A percentile compares a stretch with the other conserved stretches of the same genome.
phyloP scores from a whole-genome alignment of 23 tunicate genomes.

The Ciona savignyi region DNA sequence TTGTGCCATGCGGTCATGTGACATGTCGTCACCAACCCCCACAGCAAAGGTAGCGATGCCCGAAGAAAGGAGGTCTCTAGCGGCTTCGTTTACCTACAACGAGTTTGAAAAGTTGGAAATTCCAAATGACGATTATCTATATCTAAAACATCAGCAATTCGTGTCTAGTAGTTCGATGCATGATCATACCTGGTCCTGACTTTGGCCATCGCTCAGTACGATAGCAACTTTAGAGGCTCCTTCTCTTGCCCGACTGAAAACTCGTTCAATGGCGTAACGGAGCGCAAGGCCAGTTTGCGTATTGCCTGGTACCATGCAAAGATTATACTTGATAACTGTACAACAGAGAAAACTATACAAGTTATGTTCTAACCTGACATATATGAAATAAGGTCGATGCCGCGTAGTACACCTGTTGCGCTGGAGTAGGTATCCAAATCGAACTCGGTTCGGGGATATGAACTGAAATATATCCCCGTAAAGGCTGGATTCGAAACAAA shows the following conservation, averaged over 20 bases:
- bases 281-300: conserved; percentile 38
- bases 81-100: conserved; percentile 45
- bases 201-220: conserved; percentile 67
- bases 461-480: too few species aligned
- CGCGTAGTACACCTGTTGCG: conserved; percentile 25
- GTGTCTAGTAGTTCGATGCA: too few species aligned
- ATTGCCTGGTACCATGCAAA: too few species aligned
- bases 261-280: conserved; percentile 52
- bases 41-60: conserved; percentile 76
- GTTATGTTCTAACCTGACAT: conserved; percentile 68
- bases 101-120: neutral
- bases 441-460: conserved; percentile 48
- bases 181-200: conserved; percentile 61
- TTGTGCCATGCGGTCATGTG: conserved; percentile 13
- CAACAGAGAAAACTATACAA: too few species aligned
- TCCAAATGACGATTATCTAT: too few species aligned
- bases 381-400: conserved; percentile 34
- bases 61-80: conserved; percentile 12
- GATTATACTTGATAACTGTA: too few species aligned
- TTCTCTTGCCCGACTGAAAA: conserved; percentile 29
- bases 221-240: conserved; percentile 56
- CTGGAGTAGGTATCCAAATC: conserved; percentile 24
- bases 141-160: too few species aligned
- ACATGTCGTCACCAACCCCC: conserved; percentile 49
- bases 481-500: too few species aligned